phyloP scores from a whole-genome alignment of 2,797 vertebrate species.

The Chlorospingus semifuscus region DNA sequence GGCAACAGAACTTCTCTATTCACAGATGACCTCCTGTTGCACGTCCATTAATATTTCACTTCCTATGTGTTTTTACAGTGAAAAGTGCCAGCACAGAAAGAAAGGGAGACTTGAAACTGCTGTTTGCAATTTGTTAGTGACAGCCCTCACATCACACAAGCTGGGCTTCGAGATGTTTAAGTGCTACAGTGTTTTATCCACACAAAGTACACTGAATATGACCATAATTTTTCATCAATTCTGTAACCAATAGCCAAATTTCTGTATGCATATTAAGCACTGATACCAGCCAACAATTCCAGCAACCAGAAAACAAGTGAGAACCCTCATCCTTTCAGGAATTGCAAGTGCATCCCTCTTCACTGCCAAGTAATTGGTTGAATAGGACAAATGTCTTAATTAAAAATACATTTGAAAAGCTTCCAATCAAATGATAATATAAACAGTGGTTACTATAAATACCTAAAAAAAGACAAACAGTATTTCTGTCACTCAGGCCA shows the following conservation, averaged over 20 bases:
- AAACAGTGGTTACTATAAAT: neutral
- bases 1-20: neutral
- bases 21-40: neutral
- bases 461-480: neutral
- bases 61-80: neutral
- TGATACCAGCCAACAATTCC: neutral
- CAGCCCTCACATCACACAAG: neutral
- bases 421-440: neutral
- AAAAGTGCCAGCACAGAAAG: neutral
- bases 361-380: neutral
- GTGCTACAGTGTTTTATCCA: neutral
- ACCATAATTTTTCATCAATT: neutral
- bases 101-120: neutral
- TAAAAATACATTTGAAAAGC: neutral
- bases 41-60: neutral
- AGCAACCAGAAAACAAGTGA: neutral
- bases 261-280: neutral
- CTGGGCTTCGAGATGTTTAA: neutral
- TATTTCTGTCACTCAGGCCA: neutral
- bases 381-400: neutral
- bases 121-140: neutral
- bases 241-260: neutral
- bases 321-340: neutral
- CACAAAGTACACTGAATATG: neutral
- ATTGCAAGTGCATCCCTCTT: neutral